Percentiles rank a stretch among this genome's conserved stretches.
These are phyloP conservation scores for Picathartes gymnocephalus DNA, from an alignment of 2,113 vertebrate genomes.

Conservation along the genomic window DNA sequence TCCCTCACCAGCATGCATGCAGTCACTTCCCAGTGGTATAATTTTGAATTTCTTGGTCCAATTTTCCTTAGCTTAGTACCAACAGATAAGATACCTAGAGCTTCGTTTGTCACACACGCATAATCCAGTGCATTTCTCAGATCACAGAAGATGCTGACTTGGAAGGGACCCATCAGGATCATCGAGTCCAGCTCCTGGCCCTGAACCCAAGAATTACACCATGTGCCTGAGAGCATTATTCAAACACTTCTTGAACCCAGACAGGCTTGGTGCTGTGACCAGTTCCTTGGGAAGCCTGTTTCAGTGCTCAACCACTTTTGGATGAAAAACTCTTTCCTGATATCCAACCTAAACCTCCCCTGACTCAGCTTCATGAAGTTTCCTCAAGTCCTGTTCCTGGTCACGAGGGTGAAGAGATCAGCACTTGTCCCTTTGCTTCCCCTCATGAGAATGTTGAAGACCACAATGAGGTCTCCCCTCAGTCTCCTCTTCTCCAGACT, in stretches of 20 bases:
- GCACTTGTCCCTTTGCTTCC: neutral
- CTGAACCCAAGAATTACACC: neutral
- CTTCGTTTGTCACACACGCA: neutral
- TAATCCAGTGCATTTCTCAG: neutral
- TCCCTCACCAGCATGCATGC: neutral
- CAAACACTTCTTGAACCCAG: neutral
- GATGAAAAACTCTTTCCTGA: neutral
- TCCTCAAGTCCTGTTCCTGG: neutral
- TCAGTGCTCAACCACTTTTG: neutral
- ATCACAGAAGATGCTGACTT: neutral
- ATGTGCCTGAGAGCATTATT: neutral
- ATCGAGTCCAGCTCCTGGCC: neutral
- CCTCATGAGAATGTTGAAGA: neutral
- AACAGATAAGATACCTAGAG: neutral
- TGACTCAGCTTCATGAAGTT: neutral
- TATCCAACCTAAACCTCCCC: neutral
- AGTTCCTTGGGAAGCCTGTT: neutral
- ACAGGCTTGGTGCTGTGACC: neutral
- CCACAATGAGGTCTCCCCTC: neutral
- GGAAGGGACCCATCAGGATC: neutral
- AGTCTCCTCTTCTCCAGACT: neutral
- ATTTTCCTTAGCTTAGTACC: neutral
- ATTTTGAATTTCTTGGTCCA: neutral
- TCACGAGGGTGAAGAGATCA: accelerated
- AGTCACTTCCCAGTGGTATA: neutral